Percentiles rank a stretch among this genome's conserved stretches.
Conservation (phyloP, 1,140 invertebrate species). For the Schlechtendalia chinensis region DNA sequence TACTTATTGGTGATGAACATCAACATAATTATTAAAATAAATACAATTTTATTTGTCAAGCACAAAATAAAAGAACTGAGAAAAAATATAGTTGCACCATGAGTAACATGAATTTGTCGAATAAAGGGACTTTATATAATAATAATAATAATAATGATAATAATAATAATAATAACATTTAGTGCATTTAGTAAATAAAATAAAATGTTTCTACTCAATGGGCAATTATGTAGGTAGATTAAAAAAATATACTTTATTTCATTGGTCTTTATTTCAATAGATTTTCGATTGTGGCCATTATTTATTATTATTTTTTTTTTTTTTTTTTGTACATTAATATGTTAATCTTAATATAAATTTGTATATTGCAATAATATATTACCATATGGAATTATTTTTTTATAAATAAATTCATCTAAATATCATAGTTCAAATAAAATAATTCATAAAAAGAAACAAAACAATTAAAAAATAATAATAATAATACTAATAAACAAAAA, state of each 20-base stretch:
- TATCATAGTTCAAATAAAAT: conserved; percentile 19
- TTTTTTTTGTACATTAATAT: not conserved
- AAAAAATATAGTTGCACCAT: not conserved
- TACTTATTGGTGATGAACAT: not conserved
- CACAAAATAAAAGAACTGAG: not conserved
- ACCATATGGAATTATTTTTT: not conserved
- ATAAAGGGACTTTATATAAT: not conserved
- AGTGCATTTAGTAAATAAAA: conserved; percentile 21
- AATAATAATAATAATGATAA: conserved; percentile 9
- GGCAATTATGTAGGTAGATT: not conserved
- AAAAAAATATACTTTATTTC: conserved; percentile 27
- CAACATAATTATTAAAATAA: conserved; percentile 8
- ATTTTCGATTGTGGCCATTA: not conserved
- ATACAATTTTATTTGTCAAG: conserved; percentile 11
- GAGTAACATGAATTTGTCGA: not conserved
- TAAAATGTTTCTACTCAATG: not conserved
- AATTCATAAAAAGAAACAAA: conserved; percentile 24
- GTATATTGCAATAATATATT: conserved; percentile 2
- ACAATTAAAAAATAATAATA: not conserved
- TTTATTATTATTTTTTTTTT: conserved; percentile 2
- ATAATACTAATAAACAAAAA: conserved; percentile 28
- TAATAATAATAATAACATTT: conserved; percentile 20
- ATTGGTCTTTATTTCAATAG: conserved; percentile 14
- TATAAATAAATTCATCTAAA: not conserved
- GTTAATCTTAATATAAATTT: conserved; percentile 1